Base-by-base conservation (phyloP, 2,113 vertebrate genomes). In the Petrocephalus zakoni region DNA sequence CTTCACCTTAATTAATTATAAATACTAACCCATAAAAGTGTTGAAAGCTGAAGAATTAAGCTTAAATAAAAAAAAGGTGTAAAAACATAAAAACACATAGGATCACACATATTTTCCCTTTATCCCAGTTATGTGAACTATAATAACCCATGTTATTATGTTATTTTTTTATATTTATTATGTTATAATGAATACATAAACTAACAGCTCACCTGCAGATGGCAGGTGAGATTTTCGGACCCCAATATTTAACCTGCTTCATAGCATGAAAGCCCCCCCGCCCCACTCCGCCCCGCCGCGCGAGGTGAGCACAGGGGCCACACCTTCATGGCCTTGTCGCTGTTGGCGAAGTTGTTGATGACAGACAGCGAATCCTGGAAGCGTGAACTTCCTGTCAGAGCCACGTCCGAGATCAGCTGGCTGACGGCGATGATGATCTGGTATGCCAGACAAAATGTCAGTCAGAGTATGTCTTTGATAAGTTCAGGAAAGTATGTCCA, bases 291-390 rank as follows among this genome's bases (percentile, higher is more conserved):
- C 75, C 82, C 82, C 53, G 58, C 58, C 81, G 56, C 19, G 42
- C 3, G 15, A 9, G 15, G 34, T 58, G 55, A 55, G 17, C 85
- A 8, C 53, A 11, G 19, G 3, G 5, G 13, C 11, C 2, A 85
- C 95, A 99, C 98, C 97, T 99, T 99, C 97, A 99, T 98, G 25
- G 95, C 96, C 87, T 97, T 97, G 95, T 99, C 98, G 0, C 98
- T 99, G 90, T 99, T 99, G 86, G 98, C 98, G 90, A 99, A 99
- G 94, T 99, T 99, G 96, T 99, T 99, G 94, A 99, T 98, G 93
- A 99, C 97, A 83, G 97, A 99, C 19, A 99, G 96, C 1, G 98
- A 99, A 90, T 99, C 98, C 93, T 99, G 98, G 95, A 99, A 99
- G 88, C 98, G 96, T 0, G 98, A 98, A 53, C 97, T 98, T 90